Evolutionary conservation across 2,888 invertebrate species (phyloP), one percentile per base, ranked within the genome.

Genomic region (Pyrrhosoma nymphula): DNA sequence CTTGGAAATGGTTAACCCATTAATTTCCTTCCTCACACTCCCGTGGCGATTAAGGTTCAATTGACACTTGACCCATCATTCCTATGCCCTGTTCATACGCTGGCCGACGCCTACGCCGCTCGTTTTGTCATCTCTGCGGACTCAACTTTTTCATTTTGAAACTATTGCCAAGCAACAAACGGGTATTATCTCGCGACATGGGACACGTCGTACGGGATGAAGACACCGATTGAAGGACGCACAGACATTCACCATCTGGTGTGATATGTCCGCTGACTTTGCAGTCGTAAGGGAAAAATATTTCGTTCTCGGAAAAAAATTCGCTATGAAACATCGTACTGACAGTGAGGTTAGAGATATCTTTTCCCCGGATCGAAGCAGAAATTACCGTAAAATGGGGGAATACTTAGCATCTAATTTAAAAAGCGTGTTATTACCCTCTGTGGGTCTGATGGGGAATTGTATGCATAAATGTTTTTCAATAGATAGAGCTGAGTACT

Each of bases 61-160:
- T 82, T 82, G 82, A 82, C 69, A 69, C 82, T 82, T 82, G 82
- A 82, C 82, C 82, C 35, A 35, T 82, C 82, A 35, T 82, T 35
- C 35, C 82, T 23, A 23, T 82, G 23, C 30, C 75, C 75, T 30
- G 10, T 0, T 30, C n/a, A 10, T 30, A 75, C 2, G 0, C 12
- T 16, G 35, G 16, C 18, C 35, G 82, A 14, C 82, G n/a, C 82
- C 82, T 35, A 82, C 82, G 30, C 16, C 16, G 14, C 82, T 82
- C 82, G 8, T 82, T 23, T 82, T 35, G 82, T 82, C 30, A 16
- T 35, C 16, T 82, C 82, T 82, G 82, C n/a, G 30, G 82, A 16
- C n/a, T 69, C 69, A 26, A n/a, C 69, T 3, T n/a, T 69, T 82
- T 82, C 35, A 82, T 35, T 82, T 82, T 26, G 26, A 35, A 82